Conservation (phyloP, 1,140 invertebrate species). For the Caenorhabditis remanei region DNA sequence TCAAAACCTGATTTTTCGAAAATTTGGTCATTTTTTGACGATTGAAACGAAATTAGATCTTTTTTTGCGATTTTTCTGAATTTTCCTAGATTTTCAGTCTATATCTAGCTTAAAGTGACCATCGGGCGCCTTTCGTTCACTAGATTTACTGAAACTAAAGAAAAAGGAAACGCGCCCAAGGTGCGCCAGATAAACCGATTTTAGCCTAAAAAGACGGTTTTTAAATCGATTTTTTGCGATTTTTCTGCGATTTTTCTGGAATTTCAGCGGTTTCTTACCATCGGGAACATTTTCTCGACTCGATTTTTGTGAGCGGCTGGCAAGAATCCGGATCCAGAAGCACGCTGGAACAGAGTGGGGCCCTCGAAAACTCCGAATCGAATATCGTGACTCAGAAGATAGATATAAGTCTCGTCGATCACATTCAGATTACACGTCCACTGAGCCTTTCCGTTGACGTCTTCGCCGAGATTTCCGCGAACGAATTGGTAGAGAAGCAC, state of each 20-base stretch:
- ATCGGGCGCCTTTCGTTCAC: no score
- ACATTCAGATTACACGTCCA: slow-evolving; percentile 38
- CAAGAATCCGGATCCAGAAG: slow-evolving; percentile 24
- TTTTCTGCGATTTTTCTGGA: background rate
- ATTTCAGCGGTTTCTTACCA: background rate
- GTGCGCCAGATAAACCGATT: no score
- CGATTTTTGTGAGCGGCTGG: slow-evolving; percentile 16
- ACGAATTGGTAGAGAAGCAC: slow-evolving; percentile 42
- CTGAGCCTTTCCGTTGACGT: slow-evolving; percentile 25
- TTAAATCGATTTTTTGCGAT: background rate
- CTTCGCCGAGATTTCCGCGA: slow-evolving; percentile 31
- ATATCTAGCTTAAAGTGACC: no score
- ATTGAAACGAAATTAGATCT: no score
- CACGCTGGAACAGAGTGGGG: slow-evolving; percentile 11
- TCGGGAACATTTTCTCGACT: background rate
- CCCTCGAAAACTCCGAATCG: slow-evolving; percentile 29
- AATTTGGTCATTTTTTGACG: no score
- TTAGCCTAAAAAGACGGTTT: no score
- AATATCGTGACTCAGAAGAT: slow-evolving; percentile 28
- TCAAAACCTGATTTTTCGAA: background rate
- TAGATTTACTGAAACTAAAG: no score
- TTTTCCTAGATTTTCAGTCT: background rate
- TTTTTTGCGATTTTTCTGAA: background rate
- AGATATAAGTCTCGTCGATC: slow-evolving; percentile 46
- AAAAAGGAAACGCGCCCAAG: no score